Evolutionary conservation across 2,888 invertebrate genomes (phyloP).

Genomic region (Drosophila atroscutellata): DNA sequence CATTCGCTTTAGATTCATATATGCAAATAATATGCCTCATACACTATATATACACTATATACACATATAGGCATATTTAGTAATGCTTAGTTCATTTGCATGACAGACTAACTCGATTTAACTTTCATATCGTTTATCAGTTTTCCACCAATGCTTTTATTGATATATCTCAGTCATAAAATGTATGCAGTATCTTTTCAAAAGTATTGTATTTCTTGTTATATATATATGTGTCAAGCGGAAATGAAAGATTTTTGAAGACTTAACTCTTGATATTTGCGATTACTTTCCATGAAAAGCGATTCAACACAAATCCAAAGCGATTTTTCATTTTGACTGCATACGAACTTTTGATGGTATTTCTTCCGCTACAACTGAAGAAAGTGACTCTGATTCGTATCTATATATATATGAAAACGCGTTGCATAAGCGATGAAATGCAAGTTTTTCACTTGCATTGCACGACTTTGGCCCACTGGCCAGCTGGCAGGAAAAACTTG

Average conservation of each 20-base stretch:
- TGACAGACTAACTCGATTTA: not conserved
- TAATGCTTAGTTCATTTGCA: not conserved
- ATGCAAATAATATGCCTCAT: not conserved
- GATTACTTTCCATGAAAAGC: not conserved
- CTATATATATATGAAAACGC: constrained; percentile 8
- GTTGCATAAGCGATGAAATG: constrained; percentile 50
- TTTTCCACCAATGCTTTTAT: not conserved
- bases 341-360: constrained; percentile 3
- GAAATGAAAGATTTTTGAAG: not conserved
- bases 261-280: not conserved
- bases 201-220: not conserved
- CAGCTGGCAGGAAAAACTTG: constrained; percentile 37
- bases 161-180: not conserved
- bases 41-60: no score
- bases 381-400: not conserved
- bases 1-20: constrained; percentile 30
- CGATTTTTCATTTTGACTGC: not conserved
- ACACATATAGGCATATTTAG: not conserved
- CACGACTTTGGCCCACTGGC: constrained; percentile 35
- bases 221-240: not conserved
- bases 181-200: not conserved
- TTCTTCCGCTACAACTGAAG: constrained; percentile 22
- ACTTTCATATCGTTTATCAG: not conserved
- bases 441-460: constrained; percentile 32
- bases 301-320: not conserved